Percentiles rank a stretch among this genome's conserved stretches.
Conservation (phyloP, 92 coral and sea anemone genomes). For the Muricea muricata region DNA sequence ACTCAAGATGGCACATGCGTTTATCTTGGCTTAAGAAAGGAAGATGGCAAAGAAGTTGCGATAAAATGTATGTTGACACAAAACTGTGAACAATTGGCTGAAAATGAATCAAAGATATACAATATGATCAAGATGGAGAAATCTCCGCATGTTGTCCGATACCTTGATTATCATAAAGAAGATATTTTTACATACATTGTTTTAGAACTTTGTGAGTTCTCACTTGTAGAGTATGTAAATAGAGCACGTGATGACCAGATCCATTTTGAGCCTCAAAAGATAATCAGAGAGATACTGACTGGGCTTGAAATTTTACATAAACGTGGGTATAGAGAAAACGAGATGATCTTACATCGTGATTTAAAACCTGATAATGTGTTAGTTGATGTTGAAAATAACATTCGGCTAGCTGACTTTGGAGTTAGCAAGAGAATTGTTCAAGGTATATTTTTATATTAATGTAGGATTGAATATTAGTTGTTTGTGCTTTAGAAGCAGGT, state of each 20-base stretch:
- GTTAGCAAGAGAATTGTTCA: background rate
- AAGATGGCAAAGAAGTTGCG: slow-evolving; percentile 29
- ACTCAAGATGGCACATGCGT: slow-evolving; percentile 28
- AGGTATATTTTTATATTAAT: background rate
- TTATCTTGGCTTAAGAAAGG: background rate
- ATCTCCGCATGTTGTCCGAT: slow-evolving; percentile 19
- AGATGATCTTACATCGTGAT: slow-evolving; percentile 18
- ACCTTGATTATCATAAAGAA: background rate
- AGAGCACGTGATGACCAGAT: background rate
- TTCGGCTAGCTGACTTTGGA: slow-evolving; percentile 26
- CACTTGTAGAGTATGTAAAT: background rate
- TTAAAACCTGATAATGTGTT: slow-evolving; percentile 15
- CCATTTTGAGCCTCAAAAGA: background rate
- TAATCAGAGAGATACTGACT: slow-evolving; percentile 11
- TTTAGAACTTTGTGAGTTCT: slow-evolving; percentile 25
- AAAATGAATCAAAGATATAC: slow-evolving; percentile 16
- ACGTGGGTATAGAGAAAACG: background rate
- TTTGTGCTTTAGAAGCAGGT: no score
- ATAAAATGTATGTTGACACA: slow-evolving; percentile 31
- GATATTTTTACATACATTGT: background rate
- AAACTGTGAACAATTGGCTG: slow-evolving; percentile 18
- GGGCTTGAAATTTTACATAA: slow-evolving; percentile 1
- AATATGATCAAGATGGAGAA: slow-evolving; percentile 7
- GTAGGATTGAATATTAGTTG: no score
- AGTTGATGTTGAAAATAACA: slow-evolving; percentile 1